These are phyloP conservation scores for Alethe castanea DNA, from an alignment of 2,113 vertebrate genomes.

Conservation along the genomic window DNA sequence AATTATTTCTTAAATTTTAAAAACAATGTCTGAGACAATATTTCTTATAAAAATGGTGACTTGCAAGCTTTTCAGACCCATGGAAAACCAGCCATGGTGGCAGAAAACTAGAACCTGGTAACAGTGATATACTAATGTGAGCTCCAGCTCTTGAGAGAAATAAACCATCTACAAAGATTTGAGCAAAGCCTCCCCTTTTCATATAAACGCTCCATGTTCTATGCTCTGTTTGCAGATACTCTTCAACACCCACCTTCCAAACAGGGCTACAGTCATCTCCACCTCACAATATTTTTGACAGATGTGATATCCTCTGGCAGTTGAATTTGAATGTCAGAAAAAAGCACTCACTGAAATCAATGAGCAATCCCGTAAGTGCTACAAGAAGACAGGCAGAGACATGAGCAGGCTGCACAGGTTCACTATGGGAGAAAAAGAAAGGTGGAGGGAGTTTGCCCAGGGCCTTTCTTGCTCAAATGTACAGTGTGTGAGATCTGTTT, in stretches of 20 bases:
- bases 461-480: neutral
- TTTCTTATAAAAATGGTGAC: neutral
- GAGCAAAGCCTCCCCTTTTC: neutral
- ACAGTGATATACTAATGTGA: neutral
- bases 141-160: neutral
- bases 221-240: neutral
- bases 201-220: neutral
- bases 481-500: neutral
- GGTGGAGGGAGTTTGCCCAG: rapidly evolving
- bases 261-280: neutral
- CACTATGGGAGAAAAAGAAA: neutral
- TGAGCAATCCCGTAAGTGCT: neutral
- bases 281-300: neutral
- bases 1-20: neutral
- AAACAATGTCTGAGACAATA: neutral
- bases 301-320: neutral
- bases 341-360: neutral
- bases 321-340: neutral
- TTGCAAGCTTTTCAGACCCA: neutral
- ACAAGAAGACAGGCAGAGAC: neutral
- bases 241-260: rapidly evolving
- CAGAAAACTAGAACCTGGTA: neutral
- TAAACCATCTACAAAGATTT: neutral
- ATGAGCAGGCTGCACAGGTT: neutral
- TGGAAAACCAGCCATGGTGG: neutral